phyloP scores from a whole-genome alignment of 2,888 invertebrate species.

The Uloborus plumipes region DNA sequence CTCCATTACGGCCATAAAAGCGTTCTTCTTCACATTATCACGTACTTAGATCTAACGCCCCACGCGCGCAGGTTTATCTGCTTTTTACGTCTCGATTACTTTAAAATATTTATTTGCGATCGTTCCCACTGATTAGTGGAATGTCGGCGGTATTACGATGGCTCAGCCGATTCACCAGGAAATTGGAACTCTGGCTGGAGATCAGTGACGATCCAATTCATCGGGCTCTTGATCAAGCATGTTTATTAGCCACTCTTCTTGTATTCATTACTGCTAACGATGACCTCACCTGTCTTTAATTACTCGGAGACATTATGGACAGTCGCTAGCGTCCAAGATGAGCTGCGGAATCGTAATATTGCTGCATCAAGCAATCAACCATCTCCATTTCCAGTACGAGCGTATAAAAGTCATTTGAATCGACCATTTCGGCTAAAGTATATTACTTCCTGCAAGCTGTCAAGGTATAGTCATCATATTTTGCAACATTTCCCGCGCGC shows the following conservation, averaged over 20 bases:
- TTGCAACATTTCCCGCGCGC: too few species aligned
- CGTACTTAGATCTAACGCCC: slow-evolving; percentile 37
- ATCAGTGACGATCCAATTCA: slow-evolving; percentile 26
- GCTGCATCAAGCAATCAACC: too few species aligned
- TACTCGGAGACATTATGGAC: slow-evolving; percentile 34
- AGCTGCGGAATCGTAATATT: too few species aligned
- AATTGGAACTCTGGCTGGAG: neutral
- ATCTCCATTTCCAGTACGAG: too few species aligned
- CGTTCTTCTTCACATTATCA: slow-evolving; percentile 59
- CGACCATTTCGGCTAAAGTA: too few species aligned
- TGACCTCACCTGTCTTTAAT: slow-evolving; percentile 39
- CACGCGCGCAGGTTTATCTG: slow-evolving; percentile 41
- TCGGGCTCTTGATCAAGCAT: neutral
- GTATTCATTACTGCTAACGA: slow-evolving; percentile 46
- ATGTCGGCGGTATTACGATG: slow-evolving; percentile 1
- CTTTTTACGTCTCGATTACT: slow-evolving; percentile 54
- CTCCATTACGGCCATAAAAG: slow-evolving; percentile 53
- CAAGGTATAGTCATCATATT: too few species aligned
- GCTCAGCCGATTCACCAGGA: neutral
- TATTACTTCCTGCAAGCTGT: too few species aligned
- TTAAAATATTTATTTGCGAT: slow-evolving; percentile 60
- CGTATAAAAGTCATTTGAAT: too few species aligned
- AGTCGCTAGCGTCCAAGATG: neutral
- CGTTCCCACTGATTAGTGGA: slow-evolving; percentile 48
- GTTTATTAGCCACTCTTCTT: slow-evolving; percentile 13